Evolutionary conservation across 2,888 invertebrate species (phyloP).

Genomic region (Pristionchus entomophagus): DNA sequence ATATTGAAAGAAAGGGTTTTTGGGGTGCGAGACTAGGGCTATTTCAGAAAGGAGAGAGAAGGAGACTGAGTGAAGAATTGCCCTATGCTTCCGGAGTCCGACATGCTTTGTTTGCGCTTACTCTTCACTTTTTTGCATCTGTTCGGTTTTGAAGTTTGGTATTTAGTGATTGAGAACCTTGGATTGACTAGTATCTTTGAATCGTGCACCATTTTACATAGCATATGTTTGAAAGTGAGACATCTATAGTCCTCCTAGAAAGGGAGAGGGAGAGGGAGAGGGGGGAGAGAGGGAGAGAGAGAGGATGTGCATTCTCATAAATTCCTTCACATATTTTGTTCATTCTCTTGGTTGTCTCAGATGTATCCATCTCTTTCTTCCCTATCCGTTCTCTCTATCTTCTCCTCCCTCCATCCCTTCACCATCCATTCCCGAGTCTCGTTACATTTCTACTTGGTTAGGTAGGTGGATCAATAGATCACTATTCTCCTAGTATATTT

Average conservation of each 20-base stretch:
- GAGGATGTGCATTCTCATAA: not conserved
- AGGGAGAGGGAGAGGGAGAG: too few species aligned
- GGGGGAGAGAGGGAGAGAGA: not conserved
- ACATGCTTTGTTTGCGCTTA: not conserved
- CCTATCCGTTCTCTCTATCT: constrained; percentile 22
- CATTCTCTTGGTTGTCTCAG: not conserved
- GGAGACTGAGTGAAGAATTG: not conserved
- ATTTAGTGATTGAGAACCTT: not conserved
- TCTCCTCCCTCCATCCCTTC: not conserved
- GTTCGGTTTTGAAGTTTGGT: too few species aligned
- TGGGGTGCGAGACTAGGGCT: constrained; percentile 2
- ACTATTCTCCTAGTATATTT: not conserved
- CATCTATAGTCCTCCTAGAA: too few species aligned
- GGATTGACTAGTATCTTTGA: not conserved
- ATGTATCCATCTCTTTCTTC: not conserved
- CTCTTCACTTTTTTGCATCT: not conserved
- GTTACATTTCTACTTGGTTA: not conserved
- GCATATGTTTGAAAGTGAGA: not conserved
- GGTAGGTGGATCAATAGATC: not conserved
- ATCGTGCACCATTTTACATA: not conserved
- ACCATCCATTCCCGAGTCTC: not conserved
- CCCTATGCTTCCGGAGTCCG: not conserved
- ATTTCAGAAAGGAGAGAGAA: not conserved
- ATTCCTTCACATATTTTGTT: not conserved
- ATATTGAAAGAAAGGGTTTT: constrained; percentile 17